Base-by-base conservation (phyloP, 2,113 vertebrate species). In the Galeopterus variegatus region DNA sequence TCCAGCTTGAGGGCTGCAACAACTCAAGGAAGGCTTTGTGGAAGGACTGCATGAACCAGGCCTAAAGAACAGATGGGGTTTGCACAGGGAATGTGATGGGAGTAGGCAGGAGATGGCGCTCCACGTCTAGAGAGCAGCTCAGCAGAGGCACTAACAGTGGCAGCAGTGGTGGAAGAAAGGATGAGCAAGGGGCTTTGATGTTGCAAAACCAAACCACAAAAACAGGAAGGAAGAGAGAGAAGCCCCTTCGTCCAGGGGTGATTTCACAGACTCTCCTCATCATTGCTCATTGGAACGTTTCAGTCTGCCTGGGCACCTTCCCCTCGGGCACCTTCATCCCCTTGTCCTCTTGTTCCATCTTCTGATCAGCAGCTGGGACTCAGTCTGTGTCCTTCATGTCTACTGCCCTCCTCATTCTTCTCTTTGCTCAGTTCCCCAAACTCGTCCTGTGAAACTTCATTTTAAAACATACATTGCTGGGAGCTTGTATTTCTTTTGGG, bases 241-340 rank as follows among this genome's bases (percentile, higher is more conserved):
- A 90, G 72, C 48, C 33, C 24, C 8, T 48, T 62, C 56, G 2
- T 58, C 48, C 14, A 28, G 18, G 21, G 65, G n/a, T 10, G 26
- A 54, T 6, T 13, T 64, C 80, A 54, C 41, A 36, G 26, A 11
- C 48, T 50, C 31, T 31, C 15, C n/a, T n/a, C 18, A 14, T 4
- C 18, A 26, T 58, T 4, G 31, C 26, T 28, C 26, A 24, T 1
- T 15, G 1, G 3, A 12, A 33, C n/a, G 41, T 41, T 41, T 0
- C 33, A 28, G 52, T 48, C 41, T 0, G 50, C 26, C 9, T 0
- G 28, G 17, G 26, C 60, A 17, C 28, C 28, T 45, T 36, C 15
- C 45, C 48, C 9, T 13, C 3, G 18, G 26, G 3, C 1, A 15
- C 64, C 26, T 2, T 73, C 36, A 28, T 8, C 31, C 3, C 88